Base-by-base conservation (phyloP, 2,797 vertebrate genomes). In the Xiphorhynchus erythropygius region DNA sequence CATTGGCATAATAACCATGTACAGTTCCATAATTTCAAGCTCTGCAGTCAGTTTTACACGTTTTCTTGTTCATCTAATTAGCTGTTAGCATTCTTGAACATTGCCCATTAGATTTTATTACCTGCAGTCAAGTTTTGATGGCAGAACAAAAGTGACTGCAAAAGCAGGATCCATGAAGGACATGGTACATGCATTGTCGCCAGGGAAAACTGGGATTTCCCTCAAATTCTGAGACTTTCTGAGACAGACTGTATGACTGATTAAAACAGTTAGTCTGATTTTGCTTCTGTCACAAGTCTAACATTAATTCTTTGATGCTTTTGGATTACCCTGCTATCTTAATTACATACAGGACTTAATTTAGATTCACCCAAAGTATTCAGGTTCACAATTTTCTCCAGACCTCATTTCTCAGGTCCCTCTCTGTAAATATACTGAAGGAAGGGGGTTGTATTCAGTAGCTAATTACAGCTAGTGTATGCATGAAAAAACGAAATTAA, bases 31-130 rank as follows among this genome's bases (percentile, higher is more conserved):
- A 30, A 94, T 90, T 92, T 92, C 87, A 52, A 94, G 88, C 90
- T 96, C 77, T 50, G 53, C 1, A 2, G 77, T 88, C 82, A 79
- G 77, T 91, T 96, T 89, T 94, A 89, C 93, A 94, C 84, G 70
- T 68, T 90, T 83, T 94, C 67, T 96, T 84, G 60, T 94, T 86
- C 69, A 87, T 95, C 63, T 90, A 93, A 94, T 97, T 96, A 93
- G 80, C 80, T 81, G 80, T 76, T 96, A 97, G 60, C 69, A 46
- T 96, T 96, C 77, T 33, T 95, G 68, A 92, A 59, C 77, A 63
- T 35, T 76, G 42, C 27, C 88, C 83, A 94, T 84, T 94, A 95
- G 94, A 94, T 94, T 84, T 95, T 75, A 96, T 88, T 91, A 86
- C 83, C 78, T 87, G 49, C 53, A 89, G 60, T 90, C 86, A 94